Evolutionary conservation across 2,888 invertebrate genomes (phyloP).

Genomic region (Synanthedon tipuliformis): DNA sequence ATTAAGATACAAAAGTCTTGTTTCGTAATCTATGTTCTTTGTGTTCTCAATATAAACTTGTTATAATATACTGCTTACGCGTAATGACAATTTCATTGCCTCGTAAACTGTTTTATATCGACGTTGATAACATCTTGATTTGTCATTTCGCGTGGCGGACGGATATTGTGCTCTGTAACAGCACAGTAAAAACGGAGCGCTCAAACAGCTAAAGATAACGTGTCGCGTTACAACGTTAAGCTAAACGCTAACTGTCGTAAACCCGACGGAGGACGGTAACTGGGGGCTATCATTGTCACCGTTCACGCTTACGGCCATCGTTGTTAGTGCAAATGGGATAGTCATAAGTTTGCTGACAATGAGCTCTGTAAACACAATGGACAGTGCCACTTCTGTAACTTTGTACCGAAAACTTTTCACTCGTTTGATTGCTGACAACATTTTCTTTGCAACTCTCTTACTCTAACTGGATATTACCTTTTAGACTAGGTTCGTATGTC

Average conservation of each 20-base stretch:
- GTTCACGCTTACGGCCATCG: neutral
- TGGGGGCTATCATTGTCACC: neutral
- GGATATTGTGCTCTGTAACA: slow-evolving; percentile 13
- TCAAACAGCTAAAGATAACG: slow-evolving; percentile 12
- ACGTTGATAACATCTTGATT: slow-evolving; percentile 29
- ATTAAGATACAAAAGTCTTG: no score
- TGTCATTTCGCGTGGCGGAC: slow-evolving; percentile 25
- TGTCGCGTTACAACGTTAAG: slow-evolving; percentile 8
- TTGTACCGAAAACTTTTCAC: no score
- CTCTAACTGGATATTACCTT: no score
- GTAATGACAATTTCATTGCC: slow-evolving; percentile 35
- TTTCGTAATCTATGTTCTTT: neutral
- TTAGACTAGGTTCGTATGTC: no score
- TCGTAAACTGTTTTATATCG: slow-evolving; percentile 30
- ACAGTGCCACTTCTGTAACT: no score
- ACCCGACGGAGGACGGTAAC: neutral
- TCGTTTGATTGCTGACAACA: no score
- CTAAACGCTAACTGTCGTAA: slow-evolving; percentile 1
- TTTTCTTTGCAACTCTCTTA: no score
- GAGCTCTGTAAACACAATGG: neutral
- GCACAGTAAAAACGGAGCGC: slow-evolving; percentile 14
- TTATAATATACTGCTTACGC: slow-evolving; percentile 25
- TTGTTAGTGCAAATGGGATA: neutral
- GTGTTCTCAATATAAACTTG: slow-evolving; percentile 19
- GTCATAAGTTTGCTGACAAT: neutral